Base-by-base conservation (phyloP, 2,888 invertebrate genomes). In the Smittia sp. region DNA sequence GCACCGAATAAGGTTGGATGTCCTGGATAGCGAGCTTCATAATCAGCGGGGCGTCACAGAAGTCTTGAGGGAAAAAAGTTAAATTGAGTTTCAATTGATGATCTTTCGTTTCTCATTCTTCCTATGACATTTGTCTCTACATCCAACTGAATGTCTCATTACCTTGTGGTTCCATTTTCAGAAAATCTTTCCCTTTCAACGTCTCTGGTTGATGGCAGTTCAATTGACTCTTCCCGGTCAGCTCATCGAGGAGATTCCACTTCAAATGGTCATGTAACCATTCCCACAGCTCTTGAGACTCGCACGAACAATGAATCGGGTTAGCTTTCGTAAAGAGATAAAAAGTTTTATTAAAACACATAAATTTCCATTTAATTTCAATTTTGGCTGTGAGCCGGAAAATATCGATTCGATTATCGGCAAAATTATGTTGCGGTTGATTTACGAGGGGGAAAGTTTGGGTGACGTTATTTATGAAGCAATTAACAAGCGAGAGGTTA, bases 251-350 rank as follows among this genome's bases (percentile, higher is more conserved):
- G 41, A 75, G 78, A 58, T 80, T 80, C 82, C 83, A 82, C 83
- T 94, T 93, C 79, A 90, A 88, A 84, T 96, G 93, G 81, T 93
- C 91, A 79, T 92, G 86, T 80, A 96, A 86, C 96, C 95, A 96
- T 83, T 91, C 91, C 93, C 96, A 94, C 66, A 94, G 86, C 80
- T 93, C 92, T 83, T 94, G 92, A 75, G 94, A 89, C 80, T 94
- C 93, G 81, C 96, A 96, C 79, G 90, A 91, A 82, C 96, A 96
- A 76, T 90, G 89, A 77, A 96, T 84, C 62, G 96, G 95, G 83
- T 96, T 96, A 80, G 92, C 94, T 93, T 2, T 46, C 11, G 15
- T 13, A 15, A 62, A 11, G 20, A 62, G 3, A 62, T 9, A 18
- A 62, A 62, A 24, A 62, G 62, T 20, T 52, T 18, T n/a, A 20